Evolutionary conservation across 2,113 vertebrate species (phyloP), one percentile per base, ranked within the genome.

Genomic region (Crotalus helleri): DNA sequence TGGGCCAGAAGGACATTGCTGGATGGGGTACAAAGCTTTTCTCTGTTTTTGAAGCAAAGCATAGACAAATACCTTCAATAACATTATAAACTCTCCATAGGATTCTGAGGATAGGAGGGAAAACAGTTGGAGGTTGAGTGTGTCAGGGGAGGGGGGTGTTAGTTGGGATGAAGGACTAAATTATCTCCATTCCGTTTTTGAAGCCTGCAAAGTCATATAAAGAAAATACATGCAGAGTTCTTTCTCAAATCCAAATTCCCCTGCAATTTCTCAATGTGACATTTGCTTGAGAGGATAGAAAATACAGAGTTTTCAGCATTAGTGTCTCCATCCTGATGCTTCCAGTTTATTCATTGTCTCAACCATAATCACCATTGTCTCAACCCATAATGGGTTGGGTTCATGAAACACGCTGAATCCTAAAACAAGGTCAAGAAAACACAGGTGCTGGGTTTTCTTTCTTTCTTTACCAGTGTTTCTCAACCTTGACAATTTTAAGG

Each of bases 211-310:
- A 96, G 94, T 89, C 90, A 64, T 91, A 91, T 92, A 93, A 95
- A 29, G 92, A 94, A 92, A 88, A 95, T 10, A 46, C 94, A 93
- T 85, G 74, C 91, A 96, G 74, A 21, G 74, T 81, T 81, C 74
- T 94, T 93, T 95, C 94, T 94, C 91, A 93, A 90, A 88, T 91
- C 92, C 54, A 26, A 39, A 89, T 90, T 96, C 91, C 92, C 90
- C 64, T 95, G 91, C 93, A 94, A 21, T 96, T 95, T 95, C 91
- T 93, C 91, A 91, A 93, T 95, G 95, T 95, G 96, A 96, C 95
- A 95, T 95, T 93, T 92, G 91, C 93, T 93, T 59, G 81, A 93
- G 92, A 95, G 95, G 96, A 90, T 93, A 64, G 94, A 94, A 96
- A 95, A 95, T 64, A 95, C 93, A 90, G 39, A 88, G 90, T 85